Evolutionary conservation across 2,797 vertebrate genomes (phyloP), one percentile per base, ranked within the genome.

Genomic region (Phataginus tricuspis): DNA sequence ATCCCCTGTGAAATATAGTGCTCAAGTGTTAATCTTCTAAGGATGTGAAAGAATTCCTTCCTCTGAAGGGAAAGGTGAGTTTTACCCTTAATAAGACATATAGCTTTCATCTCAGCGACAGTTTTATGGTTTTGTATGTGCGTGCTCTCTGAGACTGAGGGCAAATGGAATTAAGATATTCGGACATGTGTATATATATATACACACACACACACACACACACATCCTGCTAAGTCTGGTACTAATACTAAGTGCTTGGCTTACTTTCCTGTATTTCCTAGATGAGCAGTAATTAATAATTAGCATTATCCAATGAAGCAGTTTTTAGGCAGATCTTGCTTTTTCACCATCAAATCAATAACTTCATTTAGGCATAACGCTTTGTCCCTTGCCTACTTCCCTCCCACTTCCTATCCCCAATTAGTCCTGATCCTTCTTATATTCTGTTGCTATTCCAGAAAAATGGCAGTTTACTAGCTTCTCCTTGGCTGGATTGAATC

Each of bases 1-100:
- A 29, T 53, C 53, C 11, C 53, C 51, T 88, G 75, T 90, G 37
- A 97, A 96, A 97, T 5, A 51, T 42, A 77, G 84, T 29, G 25
- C 45, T 68, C 55, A 75, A 78, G 18, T 82, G 13, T 7, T 0
- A 51, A 39, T 39, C 45, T 29, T 75, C 10, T 37, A 95, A 94
- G 42, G 12, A 42, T 4, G 0, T 64, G 55, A 82, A 84, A 94
- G 42, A 72, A 69, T 27, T 7, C 5, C 66, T 84, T 92, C n/a
- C 27, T 87, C 74, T 63, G 59, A 79, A 90, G 14, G n/a, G 8
- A 74, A 92, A 93, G 9, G 42, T 77, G 66, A 57, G 5, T 51
- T 61, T 79, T 53, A 59, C 42, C 19, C n/a, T 86, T 45, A 57
- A 16, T 51, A 77, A 82, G 57, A 96, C 39, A 37, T 2, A 55